Evolutionary conservation across 2,888 invertebrate genomes (phyloP), one percentile per base, ranked within the genome.

Genomic region (Sphaeridia pumilis): DNA sequence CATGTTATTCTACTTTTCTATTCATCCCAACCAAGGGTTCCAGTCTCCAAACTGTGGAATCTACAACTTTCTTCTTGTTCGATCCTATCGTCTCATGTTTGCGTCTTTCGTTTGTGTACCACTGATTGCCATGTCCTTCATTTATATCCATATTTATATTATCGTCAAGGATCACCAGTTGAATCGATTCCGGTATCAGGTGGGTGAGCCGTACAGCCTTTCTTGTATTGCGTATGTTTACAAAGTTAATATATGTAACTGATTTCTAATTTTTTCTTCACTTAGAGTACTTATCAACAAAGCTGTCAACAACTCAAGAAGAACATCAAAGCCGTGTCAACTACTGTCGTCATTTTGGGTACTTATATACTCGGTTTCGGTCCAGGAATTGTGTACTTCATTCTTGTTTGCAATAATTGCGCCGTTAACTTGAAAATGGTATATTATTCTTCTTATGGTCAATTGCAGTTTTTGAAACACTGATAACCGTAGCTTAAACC

Each of bases 291-390:
- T n/a, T n/a, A n/a, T n/a, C n/a, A n/a, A n/a, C n/a, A n/a, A n/a
- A n/a, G 57, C 41, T 56, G 63, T 28, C 59, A 66, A 42, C 67
- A 67, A 49, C 53, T 68, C 12, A 63, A 63, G 69, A 54, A 68
- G 50, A 69, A 66, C 51, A 66, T 69, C 27, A 76, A 78, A 66
- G 79, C 80, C 5, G 72, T 80, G 36, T 71, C 75, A 61, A 81
- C 81, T 1, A 81, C 81, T 0, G 69, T 80, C 28, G 70, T 80
- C 46, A 80, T 81, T 58, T 70, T 81, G 27, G 79, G 80, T 4
- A 73, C 74, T 1, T 79, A 77, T 65, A 57, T 72, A 20, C 65
- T 79, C 12, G 79, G 80, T 1, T 79, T 79, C 78, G 71, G 78
- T 68, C 82, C 81, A 0, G 80, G 77, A 0, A 73, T 76, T 2